Evolutionary conservation across 2,797 vertebrate genomes (phyloP).

Genomic region (Acipenser oxyrinchus): DNA sequence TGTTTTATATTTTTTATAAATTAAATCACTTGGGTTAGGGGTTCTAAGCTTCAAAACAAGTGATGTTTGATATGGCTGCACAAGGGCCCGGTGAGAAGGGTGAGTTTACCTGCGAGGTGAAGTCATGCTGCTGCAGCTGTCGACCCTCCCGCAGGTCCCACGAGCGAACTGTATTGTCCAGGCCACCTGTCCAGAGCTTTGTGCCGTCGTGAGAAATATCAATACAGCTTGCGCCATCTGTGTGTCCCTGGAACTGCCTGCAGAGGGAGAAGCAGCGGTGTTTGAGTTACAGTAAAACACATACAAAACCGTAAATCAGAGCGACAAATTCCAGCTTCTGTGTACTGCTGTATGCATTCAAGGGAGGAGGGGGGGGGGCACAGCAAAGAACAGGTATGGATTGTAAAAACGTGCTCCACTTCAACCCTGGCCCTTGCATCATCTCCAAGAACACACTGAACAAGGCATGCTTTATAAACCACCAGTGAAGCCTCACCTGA

Average conservation of each 20-base stretch:
- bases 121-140: conserved; percentile 96
- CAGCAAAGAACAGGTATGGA: no score
- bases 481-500: conserved; percentile 61
- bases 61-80: no score
- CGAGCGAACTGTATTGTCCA: conserved; percentile 94
- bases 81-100: background rate
- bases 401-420: no score
- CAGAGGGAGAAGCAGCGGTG: background rate
- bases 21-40: no score
- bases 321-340: no score
- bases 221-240: conserved; percentile 92
- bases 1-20: no score
- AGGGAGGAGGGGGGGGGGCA: no score
- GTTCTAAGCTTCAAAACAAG: no score
- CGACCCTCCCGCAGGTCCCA: conserved; percentile 93
- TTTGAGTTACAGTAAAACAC: background rate
- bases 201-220: conserved; percentile 95
- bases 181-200: conserved; percentile 91
- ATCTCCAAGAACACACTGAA: no score
- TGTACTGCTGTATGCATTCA: no score
- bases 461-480: no score
- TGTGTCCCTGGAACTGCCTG: conserved; percentile 96
- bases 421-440: no score
- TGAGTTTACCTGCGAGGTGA: conserved; percentile 85
- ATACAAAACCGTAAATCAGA: background rate